Base-by-base conservation (phyloP, 2,113 vertebrate species). In the Calyptomena viridis region DNA sequence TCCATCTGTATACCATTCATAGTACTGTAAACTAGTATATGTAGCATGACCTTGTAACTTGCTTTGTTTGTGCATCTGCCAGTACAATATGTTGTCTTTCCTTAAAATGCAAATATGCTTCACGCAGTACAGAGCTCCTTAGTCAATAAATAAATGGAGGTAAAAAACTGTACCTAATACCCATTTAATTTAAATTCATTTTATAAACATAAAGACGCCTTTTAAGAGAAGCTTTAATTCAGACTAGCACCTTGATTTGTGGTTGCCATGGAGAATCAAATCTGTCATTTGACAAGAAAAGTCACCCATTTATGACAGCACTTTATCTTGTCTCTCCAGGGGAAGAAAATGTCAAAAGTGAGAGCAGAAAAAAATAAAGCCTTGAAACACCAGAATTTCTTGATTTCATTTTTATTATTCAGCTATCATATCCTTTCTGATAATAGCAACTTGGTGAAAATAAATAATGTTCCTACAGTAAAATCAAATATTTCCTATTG, bases 261-360 rank as follows among this genome's bases (percentile, higher is more conserved):
- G 97, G 98, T 98, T 98, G 98, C 98, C 98, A 98, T 98, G 98
- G 98, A 98, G 98, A 98, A 98, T 98, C 98, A 98, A 98, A 98
- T 98, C 98, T 98, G 98, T 98, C 98, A 98, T 98, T 98, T 98
- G 98, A 98, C 98, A 98, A 98, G 98, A 98, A 98, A 98, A 98
- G 98, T 98, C 98, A 98, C 98, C 98, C 98, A 98, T 98, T 98
- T 98, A 98, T 98, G 98, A 98, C 98, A 98, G 98, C 98, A 98
- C 98, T 98, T 98, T 98, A 98, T 98, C 98, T 98, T 98, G 98
- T 98, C 98, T 98, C 98, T 98, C 98, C 98, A 98, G 98, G 98
- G 98, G 98, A 98, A 98, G 98, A 98, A 98, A 98, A 98, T 98
- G 98, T 98, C 98, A 98, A 98, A 98, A 98, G 98, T 98, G 98